Conservation (phyloP, 2,888 invertebrate species). For the Shargacucullia verbasci region DNA sequence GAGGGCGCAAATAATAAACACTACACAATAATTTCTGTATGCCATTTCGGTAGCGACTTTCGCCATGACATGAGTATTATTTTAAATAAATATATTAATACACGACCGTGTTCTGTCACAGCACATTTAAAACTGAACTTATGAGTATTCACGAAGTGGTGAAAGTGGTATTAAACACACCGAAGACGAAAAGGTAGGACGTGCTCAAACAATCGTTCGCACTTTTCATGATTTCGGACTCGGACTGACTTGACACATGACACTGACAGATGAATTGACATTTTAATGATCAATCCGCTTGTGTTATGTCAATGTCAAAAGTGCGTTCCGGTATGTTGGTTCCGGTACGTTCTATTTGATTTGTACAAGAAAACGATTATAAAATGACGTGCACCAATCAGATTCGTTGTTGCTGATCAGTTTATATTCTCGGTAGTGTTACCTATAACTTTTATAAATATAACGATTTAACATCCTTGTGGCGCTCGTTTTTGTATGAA, state of each 20-base stretch:
- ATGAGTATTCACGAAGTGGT: slow-evolving; percentile 62
- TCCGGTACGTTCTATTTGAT: background rate
- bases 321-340: slow-evolving; percentile 7
- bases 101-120: slow-evolving; percentile 54
- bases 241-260: slow-evolving; percentile 54
- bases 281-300: slow-evolving; percentile 26
- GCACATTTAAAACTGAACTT: slow-evolving; percentile 63
- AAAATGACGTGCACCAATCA: slow-evolving; percentile 47
- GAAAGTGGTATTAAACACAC: slow-evolving; percentile 68
- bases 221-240: slow-evolving; percentile 63
- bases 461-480: too few relatives aligned
- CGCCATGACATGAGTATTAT: slow-evolving; percentile 68
- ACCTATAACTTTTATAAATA: too few relatives aligned
- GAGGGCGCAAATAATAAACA: slow-evolving; percentile 84
- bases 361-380: background rate
- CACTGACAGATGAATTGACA: slow-evolving; percentile 47
- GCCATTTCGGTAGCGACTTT: slow-evolving; percentile 73
- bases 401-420: background rate
- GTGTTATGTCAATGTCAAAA: slow-evolving; percentile 37
- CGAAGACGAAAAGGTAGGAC: slow-evolving; percentile 62
- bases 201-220: slow-evolving; percentile 70
- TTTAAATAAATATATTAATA: slow-evolving; percentile 35
- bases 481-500: too few relatives aligned
- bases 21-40: slow-evolving; percentile 83
- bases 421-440: slow-evolving; percentile 26